Base-by-base conservation (phyloP, 53 echinoderm and acorn worm species). In the Pentamera pediparva region DNA sequence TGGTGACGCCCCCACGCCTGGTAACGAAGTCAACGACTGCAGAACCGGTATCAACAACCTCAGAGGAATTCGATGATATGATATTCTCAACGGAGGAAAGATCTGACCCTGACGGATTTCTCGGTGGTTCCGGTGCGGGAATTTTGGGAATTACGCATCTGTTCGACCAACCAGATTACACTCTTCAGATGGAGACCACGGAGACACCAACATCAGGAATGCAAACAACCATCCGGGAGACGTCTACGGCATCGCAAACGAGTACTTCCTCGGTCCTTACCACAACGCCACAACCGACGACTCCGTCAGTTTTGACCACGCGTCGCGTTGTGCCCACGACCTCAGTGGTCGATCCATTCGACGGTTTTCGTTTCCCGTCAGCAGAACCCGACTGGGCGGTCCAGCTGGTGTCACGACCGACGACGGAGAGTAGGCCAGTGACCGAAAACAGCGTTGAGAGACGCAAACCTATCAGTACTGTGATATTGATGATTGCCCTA, bases 321-420 rank as follows among this genome's bases (percentile, higher is more conserved):
- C 10, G 21, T 55, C 17, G 28, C 21, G 21, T 2, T 17, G 5
- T 25, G 21, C 10, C 22, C 21, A 17, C 55, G 9, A 19, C 22
- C 21, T 55, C n/a, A n/a, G n/a, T 39, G 0, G 28, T 41, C 2
- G 26, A 65, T 39, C 34, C 39, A 2, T 41, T 65, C 39, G 8
- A 36, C 21, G 40, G 26, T 65, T 65, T 65, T 38, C 25, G 26
- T n/a, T 65, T 65, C 40, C 65, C 65, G 6, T 39, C 65, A 0
- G 65, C 37, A 5, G 37, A 41, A 36, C 27, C 12, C 22, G 65
- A 41, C 27, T 65, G 39, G 41, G n/a, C n/a, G n/a, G n/a, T n/a
- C n/a, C n/a, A n/a, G n/a, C n/a, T n/a, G n/a, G n/a, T n/a, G n/a
- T n/a, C n/a, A n/a, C n/a, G n/a, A n/a, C n/a, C n/a, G n/a, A n/a